Conservation (phyloP, 2,888 invertebrate genomes). For the Calliphora vomitoria region DNA sequence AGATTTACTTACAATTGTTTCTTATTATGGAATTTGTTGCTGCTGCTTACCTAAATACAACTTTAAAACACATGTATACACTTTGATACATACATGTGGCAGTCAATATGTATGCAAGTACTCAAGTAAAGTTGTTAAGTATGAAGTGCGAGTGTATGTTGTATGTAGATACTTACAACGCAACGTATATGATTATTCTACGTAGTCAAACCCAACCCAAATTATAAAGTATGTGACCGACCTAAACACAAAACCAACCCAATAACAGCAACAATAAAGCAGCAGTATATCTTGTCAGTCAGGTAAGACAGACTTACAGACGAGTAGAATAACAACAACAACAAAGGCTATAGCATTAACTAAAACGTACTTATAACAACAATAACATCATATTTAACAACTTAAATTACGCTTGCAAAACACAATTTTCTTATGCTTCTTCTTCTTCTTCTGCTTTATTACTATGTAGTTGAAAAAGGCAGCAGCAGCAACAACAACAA, state of each 20-base stretch:
- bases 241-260: constrained; percentile 37
- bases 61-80: background rate
- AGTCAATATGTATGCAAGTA: constrained; percentile 12
- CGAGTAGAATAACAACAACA: constrained; percentile 42
- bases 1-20: constrained; percentile 10
- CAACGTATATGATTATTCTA: constrained; percentile 42
- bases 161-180: constrained; percentile 29
- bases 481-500: constrained; percentile 25
- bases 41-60: constrained; percentile 25
- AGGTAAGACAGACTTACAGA: constrained; percentile 58
- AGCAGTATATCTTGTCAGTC: constrained; percentile 40
- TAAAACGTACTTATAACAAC: constrained; percentile 20
- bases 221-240: constrained; percentile 68
- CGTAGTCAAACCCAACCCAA: constrained; percentile 70
- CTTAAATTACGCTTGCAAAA: constrained; percentile 62
- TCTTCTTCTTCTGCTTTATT: constrained; percentile 14
- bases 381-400: constrained; percentile 69
- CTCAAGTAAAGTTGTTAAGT: constrained; percentile 21
- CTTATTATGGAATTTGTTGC: background rate
- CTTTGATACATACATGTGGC: background rate
- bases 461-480: background rate
- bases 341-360: background rate
- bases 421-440: constrained; percentile 35
- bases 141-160: background rate
- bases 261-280: constrained; percentile 29